Evolutionary conservation across 1,140 invertebrate genomes (phyloP).

Genomic region (Limonius californicus): DNA sequence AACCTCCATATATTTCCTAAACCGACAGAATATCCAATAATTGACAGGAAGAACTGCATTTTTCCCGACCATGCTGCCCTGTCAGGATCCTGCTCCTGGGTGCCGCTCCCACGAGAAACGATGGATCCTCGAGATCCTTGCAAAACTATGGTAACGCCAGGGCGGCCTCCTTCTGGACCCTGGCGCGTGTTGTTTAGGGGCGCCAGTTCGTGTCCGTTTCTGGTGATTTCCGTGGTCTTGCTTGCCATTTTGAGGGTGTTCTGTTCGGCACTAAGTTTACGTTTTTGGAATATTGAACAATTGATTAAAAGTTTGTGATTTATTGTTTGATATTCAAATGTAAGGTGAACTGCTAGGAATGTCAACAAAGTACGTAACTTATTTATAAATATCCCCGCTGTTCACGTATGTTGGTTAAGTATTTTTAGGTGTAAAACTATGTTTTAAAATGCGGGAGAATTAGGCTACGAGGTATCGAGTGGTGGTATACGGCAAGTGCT

Average conservation of each 20-base stretch:
- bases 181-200: constrained; percentile 59
- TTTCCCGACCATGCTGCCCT: constrained; percentile 78
- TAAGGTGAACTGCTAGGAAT: neutral
- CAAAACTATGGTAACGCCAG: constrained; percentile 63
- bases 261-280: neutral
- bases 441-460: neutral
- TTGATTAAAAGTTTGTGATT: too few species aligned
- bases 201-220: constrained; percentile 72
- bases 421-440: constrained; percentile 8
- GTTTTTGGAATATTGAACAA: neutral
- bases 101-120: constrained; percentile 45
- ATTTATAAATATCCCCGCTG: constrained; percentile 1
- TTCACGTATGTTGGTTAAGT: constrained; percentile 8
- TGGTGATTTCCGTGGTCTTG: constrained; percentile 51
- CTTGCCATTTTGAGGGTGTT: constrained; percentile 30
- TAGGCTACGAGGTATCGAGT: constrained; percentile 6
- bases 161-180: constrained; percentile 45
- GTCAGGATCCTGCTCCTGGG: constrained; percentile 54
- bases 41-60: constrained; percentile 86
- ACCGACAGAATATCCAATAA: constrained; percentile 87
- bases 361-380: neutral
- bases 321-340: too few species aligned
- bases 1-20: constrained; percentile 95
- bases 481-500: neutral
- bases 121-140: constrained; percentile 53